Conservation (phyloP, 2,888 invertebrate species). For the Listrodromus nycthemerus region DNA sequence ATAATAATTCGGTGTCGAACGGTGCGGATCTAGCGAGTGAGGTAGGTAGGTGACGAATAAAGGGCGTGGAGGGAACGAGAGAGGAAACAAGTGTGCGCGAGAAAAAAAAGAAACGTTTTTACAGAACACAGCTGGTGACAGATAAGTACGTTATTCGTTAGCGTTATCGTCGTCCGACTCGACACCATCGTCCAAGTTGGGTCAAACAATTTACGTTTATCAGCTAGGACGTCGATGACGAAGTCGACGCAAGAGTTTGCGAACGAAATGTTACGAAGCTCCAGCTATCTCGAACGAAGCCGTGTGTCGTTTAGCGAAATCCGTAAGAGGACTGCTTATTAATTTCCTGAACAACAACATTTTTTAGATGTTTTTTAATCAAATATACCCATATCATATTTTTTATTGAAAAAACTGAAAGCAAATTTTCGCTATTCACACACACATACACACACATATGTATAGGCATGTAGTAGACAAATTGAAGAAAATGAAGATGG, state of each 20-base stretch:
- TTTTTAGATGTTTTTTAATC: no score
- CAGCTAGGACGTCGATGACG: constrained; percentile 23
- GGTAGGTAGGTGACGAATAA: neutral
- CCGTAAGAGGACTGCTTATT: neutral
- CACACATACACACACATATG: no score
- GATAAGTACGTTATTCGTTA: constrained; percentile 44
- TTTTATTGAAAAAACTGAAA: no score
- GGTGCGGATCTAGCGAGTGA: constrained; percentile 1
- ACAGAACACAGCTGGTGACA: constrained; percentile 18
- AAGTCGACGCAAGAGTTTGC: neutral
- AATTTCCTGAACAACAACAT: neutral
- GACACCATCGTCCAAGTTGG: constrained; percentile 39
- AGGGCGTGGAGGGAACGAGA: neutral
- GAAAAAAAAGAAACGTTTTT: constrained; percentile 20
- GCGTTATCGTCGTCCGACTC: constrained; percentile 50
- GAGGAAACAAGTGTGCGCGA: neutral
- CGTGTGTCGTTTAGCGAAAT: neutral
- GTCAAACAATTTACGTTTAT: constrained; percentile 57
- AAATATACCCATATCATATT: neutral
- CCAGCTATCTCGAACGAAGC: neutral
- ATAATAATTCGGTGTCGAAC: constrained; percentile 22
- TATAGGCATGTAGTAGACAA: no score
- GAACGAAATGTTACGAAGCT: neutral
- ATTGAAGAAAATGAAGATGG: no score
- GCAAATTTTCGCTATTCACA: no score